Percentiles rank a stretch among this genome's conserved stretches.
Evolutionary conservation across 2,888 invertebrate species (phyloP).

Genomic region (Agrochola lota): DNA sequence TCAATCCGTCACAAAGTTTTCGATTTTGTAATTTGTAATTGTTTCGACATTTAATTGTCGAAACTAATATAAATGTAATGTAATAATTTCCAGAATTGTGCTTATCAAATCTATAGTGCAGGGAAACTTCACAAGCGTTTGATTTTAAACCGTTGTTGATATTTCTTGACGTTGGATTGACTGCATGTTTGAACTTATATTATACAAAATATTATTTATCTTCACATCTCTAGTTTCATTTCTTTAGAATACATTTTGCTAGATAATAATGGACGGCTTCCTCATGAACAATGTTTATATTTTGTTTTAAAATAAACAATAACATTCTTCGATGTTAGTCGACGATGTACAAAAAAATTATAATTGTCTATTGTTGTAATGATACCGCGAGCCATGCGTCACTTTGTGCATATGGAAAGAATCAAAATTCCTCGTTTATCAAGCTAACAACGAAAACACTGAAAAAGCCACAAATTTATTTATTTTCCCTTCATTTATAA

Average conservation of each 20-base stretch:
- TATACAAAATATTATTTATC: slow-evolving; percentile 11
- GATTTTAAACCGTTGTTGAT: slow-evolving; percentile 1
- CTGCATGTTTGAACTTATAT: slow-evolving; percentile 16
- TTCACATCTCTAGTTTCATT: not conserved
- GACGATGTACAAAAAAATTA: not conserved
- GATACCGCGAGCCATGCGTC: not conserved
- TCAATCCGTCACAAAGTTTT: not conserved
- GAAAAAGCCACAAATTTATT: not conserved
- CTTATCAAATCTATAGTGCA: not conserved
- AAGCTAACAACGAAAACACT: not conserved
- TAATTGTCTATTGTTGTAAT: not conserved
- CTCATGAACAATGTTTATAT: too few relatives aligned
- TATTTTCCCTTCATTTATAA: not conserved
- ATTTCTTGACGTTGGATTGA: slow-evolving; percentile 22
- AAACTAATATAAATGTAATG: too few relatives aligned
- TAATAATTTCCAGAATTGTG: not conserved
- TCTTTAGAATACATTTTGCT: not conserved
- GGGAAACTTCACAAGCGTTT: slow-evolving; percentile 2
- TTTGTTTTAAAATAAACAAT: too few relatives aligned
- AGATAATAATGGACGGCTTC: not conserved
- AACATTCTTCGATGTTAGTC: not conserved
- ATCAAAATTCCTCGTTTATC: not conserved
- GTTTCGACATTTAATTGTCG: slow-evolving; percentile 2
- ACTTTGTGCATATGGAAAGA: not conserved
- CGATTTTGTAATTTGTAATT: not conserved